These are phyloP conservation scores for Bimastos eiseni DNA, from an alignment of 2,888 invertebrate species.

Conservation along the genomic window DNA sequence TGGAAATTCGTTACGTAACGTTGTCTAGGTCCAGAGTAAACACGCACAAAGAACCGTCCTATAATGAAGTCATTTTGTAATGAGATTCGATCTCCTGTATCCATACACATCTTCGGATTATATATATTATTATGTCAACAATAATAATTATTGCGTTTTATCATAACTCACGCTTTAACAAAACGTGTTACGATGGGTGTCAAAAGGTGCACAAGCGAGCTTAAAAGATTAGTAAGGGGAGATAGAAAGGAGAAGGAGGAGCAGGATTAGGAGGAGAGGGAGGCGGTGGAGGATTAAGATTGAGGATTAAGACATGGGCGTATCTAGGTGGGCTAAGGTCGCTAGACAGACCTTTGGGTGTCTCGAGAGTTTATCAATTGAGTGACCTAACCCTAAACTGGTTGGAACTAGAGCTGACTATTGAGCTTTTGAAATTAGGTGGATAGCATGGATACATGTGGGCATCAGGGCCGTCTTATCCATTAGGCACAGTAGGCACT, in stretches of 20 bases:
- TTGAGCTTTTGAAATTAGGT: no score
- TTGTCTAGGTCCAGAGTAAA: background rate
- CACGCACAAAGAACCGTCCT: background rate
- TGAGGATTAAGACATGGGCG: background rate
- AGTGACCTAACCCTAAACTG: no score
- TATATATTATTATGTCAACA: no score
- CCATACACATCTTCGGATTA: background rate
- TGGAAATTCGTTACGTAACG: background rate
- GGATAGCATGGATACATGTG: no score
- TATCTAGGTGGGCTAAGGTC: background rate
- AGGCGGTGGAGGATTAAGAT: background rate
- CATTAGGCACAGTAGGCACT: no score
- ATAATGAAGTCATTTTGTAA: background rate
- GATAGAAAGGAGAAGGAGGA: no score
- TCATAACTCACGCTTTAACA: background rate
- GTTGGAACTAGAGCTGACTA: no score
- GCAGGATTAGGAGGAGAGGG: no score
- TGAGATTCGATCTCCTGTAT: background rate
- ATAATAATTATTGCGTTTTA: background rate
- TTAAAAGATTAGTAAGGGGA: background rate
- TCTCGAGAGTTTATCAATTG: no score
- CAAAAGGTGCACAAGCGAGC: no score
- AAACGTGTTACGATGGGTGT: background rate
- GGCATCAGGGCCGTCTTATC: no score
- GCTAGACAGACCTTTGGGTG: no score